A percentile compares a stretch with the other conserved stretches of the same genome.
Evolutionary conservation across 2,888 invertebrate species (phyloP).

Genomic region (Erpobdella octoculata): DNA sequence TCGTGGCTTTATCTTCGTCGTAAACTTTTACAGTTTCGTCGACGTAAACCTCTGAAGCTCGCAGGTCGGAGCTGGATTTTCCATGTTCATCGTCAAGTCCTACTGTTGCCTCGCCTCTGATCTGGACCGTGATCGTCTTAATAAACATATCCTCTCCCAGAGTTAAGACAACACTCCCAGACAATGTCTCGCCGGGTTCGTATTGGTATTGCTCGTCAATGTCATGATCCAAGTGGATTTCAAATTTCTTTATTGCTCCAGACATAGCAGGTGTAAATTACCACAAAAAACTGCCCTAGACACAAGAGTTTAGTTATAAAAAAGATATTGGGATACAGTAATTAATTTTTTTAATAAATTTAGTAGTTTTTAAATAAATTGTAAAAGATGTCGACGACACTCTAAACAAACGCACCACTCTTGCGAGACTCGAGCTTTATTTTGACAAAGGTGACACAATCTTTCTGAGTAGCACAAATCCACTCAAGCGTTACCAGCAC

Average conservation of each 20-base stretch:
- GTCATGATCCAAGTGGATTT: slow-evolving; percentile 49
- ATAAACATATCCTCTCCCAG: slow-evolving; percentile 34
- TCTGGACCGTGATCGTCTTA: slow-evolving; percentile 37
- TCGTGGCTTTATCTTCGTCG: slow-evolving; percentile 27
- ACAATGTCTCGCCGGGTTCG: slow-evolving; percentile 48
- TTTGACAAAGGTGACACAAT: too few relatives aligned
- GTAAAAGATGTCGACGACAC: too few relatives aligned
- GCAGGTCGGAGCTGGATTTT: slow-evolving; percentile 23
- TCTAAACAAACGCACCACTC: too few relatives aligned
- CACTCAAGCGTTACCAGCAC: too few relatives aligned
- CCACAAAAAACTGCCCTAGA: too few relatives aligned
- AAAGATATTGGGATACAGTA: too few relatives aligned
- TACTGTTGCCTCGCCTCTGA: slow-evolving; percentile 42
- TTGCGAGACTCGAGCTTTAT: too few relatives aligned
- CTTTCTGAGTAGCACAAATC: too few relatives aligned
- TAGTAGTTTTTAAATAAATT: too few relatives aligned
- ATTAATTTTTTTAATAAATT: too few relatives aligned
- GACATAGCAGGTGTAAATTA: slow-evolving; percentile 7
- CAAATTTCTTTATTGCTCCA: slow-evolving; percentile 38
- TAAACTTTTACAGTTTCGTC: slow-evolving; percentile 41
- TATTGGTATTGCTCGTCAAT: slow-evolving; percentile 53
- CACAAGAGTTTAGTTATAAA: too few relatives aligned
- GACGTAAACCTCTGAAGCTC: slow-evolving; percentile 47
- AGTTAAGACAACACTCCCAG: slow-evolving; percentile 40
- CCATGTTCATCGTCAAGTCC: slow-evolving; percentile 44